phyloP scores from a whole-genome alignment of 2,797 vertebrate genomes.

The Erithacus rubecula region DNA sequence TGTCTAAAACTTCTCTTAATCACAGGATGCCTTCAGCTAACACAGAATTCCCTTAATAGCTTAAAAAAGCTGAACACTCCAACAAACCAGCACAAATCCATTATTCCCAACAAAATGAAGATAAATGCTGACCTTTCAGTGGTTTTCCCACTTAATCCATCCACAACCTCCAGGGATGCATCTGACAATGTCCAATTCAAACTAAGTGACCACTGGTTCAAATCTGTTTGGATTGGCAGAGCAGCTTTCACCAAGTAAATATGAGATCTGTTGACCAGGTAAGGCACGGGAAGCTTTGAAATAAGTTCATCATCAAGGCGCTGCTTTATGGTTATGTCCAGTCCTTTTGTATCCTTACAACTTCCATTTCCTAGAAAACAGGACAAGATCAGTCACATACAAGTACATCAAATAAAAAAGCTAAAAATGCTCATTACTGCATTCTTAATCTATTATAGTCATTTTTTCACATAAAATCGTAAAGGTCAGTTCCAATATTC shows the following conservation, averaged over 20 bases:
- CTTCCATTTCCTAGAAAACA: conserved; percentile 78
- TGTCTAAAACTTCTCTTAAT: neutral
- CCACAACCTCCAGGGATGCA: conserved; percentile 84
- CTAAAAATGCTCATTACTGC: neutral
- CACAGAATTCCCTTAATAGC: neutral
- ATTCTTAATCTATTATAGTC: fast-evolving
- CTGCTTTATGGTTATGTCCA: conserved; percentile 87
- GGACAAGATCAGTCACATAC: fast-evolving
- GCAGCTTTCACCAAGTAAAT: conserved; percentile 81
- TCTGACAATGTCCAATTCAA: conserved; percentile 92
- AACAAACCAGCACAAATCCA: neutral
- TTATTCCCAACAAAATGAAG: neutral
- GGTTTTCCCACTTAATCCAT: conserved; percentile 85
- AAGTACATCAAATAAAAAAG: neutral
- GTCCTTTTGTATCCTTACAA: conserved; percentile 80
- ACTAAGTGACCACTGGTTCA: conserved; percentile 66
- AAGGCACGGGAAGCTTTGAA: conserved; percentile 86
- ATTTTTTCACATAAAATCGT: neutral
- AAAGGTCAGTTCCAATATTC: neutral
- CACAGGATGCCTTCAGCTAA: neutral
- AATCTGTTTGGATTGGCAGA: conserved; percentile 23
- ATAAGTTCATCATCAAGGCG: conserved; percentile 85
- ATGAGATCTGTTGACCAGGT: conserved; percentile 85
- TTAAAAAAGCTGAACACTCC: neutral
- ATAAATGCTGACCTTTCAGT: conserved; percentile 80